Percentiles rank a stretch among this genome's conserved stretches.
These are phyloP conservation scores for Microtus ochrogaster DNA, from an alignment of 2,113 vertebrate genomes.

Conservation along the genomic window DNA sequence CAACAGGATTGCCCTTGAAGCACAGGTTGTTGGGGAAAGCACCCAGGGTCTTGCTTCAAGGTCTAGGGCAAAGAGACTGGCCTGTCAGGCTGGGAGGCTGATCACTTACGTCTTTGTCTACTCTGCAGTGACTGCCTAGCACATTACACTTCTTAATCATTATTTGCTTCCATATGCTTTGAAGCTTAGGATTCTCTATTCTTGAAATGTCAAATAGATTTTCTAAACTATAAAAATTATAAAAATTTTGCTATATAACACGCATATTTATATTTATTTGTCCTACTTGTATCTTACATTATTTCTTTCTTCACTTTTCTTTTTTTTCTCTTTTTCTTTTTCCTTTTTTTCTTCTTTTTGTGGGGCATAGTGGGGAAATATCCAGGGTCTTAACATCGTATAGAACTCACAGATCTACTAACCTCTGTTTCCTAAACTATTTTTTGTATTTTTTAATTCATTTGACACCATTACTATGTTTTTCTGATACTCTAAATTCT, in stretches of 20 bases:
- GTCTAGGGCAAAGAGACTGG: too few species aligned
- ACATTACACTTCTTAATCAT: neutral
- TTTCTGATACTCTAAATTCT: neutral
- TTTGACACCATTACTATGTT: neutral
- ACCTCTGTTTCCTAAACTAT: neutral
- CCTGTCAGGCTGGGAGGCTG: too few species aligned
- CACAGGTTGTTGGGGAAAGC: too few species aligned
- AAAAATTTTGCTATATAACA: neutral
- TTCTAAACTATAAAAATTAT: neutral
- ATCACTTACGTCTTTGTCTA: too few species aligned
- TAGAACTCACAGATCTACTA: neutral
- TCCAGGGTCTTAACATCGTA: neutral
- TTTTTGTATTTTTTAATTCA: neutral
- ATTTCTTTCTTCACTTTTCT: too few species aligned
- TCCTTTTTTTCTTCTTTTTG: neutral
- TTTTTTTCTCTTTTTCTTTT: neutral
- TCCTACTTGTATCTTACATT: too few species aligned
- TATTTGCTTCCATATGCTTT: neutral
- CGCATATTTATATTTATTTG: neutral
- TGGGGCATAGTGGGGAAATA: neutral
- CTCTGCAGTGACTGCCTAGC: too few species aligned
- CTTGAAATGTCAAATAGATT: neutral
- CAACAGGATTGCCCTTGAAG: too few species aligned
- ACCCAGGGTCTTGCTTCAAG: too few species aligned
- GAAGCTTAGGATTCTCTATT: neutral